Conservation (phyloP, 2,888 invertebrate genomes). For the Dryocosmus kuriphilus region DNA sequence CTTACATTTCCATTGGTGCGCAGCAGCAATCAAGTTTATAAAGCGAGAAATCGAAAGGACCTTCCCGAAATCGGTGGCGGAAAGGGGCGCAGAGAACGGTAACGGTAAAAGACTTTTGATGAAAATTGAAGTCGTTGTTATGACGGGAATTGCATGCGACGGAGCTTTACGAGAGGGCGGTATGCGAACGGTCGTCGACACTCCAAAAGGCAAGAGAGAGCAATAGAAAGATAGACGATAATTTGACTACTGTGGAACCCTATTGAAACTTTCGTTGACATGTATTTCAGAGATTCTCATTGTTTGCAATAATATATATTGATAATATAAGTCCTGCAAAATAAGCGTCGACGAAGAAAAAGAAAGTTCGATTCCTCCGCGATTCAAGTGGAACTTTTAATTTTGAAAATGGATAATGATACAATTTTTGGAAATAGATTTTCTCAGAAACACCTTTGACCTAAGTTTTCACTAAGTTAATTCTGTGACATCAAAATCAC, state of each 20-base stretch:
- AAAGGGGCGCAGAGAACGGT: slow-evolving; percentile 61
- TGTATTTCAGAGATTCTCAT: background rate
- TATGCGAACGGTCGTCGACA: slow-evolving; percentile 52
- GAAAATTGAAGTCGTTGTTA: slow-evolving; percentile 77
- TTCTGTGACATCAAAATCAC: too few relatives aligned
- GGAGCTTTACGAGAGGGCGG: slow-evolving; percentile 69
- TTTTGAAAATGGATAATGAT: too few relatives aligned
- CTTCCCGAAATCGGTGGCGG: slow-evolving; percentile 44
- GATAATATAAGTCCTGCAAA: background rate
- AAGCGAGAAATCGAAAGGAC: slow-evolving; percentile 77
- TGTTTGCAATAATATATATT: background rate
- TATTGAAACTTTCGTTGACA: background rate
- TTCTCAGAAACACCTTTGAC: too few relatives aligned
- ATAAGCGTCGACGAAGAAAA: too few relatives aligned
- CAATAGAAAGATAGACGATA: slow-evolving; percentile 29
- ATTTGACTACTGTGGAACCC: slow-evolving; percentile 21
- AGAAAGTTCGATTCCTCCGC: too few relatives aligned
- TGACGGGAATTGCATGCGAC: slow-evolving; percentile 76
- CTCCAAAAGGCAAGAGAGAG: slow-evolving; percentile 47
- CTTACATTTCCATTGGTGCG: slow-evolving; percentile 62
- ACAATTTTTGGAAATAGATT: too few relatives aligned
- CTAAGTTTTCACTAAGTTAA: too few relatives aligned
- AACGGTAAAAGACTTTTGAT: slow-evolving; percentile 74
- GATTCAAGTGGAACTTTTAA: too few relatives aligned
- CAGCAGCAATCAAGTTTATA: slow-evolving; percentile 75